Conservation (phyloP, 2,888 invertebrate genomes). For the Diarsia mendica region DNA sequence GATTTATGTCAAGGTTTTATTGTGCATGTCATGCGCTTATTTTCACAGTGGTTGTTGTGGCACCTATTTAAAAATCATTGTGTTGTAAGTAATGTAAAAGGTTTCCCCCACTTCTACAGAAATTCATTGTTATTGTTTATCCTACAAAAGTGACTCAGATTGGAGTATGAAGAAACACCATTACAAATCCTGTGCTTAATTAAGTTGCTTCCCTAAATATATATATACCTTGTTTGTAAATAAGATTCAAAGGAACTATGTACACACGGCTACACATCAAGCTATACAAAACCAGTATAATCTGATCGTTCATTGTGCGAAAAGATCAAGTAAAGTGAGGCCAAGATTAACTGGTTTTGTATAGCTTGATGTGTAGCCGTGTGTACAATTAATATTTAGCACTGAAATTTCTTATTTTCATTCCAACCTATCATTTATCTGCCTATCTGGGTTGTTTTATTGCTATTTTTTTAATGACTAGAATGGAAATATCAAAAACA, state of each 20-base stretch:
- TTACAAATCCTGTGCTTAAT: background rate
- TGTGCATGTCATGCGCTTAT: background rate
- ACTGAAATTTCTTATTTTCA: background rate
- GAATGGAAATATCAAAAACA: conserved; percentile 18
- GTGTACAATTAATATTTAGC: too few relatives aligned
- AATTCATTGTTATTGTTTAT: background rate
- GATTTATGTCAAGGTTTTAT: background rate
- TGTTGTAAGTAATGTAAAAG: background rate
- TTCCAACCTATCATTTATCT: background rate
- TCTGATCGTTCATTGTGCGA: too few relatives aligned
- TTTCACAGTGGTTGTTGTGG: background rate
- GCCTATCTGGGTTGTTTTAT: background rate
- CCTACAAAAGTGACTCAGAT: background rate
- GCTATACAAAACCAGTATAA: too few relatives aligned
- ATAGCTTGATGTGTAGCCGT: too few relatives aligned
- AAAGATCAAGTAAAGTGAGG: too few relatives aligned
- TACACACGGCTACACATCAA: too few relatives aligned
- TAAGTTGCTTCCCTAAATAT: background rate
- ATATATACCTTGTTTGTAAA: background rate
- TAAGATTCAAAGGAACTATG: conserved; percentile 9
- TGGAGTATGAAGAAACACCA: background rate
- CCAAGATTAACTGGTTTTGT: too few relatives aligned
- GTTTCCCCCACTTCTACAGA: background rate
- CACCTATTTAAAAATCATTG: background rate
- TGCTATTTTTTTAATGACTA: conserved; percentile 7